Evolutionary conservation across 2,113 vertebrate species (phyloP), one percentile per base, ranked within the genome.

Genomic region (Megalops atlanticus): DNA sequence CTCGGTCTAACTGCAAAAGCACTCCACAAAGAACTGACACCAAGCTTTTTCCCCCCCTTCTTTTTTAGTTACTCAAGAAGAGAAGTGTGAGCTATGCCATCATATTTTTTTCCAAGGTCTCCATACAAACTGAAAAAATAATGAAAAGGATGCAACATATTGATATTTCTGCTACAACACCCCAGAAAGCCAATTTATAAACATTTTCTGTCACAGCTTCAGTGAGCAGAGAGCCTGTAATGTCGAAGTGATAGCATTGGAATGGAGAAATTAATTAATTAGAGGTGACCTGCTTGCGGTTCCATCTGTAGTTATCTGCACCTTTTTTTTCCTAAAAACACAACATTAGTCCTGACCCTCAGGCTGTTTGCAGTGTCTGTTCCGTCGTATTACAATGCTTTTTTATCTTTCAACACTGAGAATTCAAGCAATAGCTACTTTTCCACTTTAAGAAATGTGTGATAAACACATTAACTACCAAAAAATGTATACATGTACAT

Each of bases 241-340:
- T 64, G 54, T 64, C 54, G 31, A 64, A 64, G 54, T 64, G 54
- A 64, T 64, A 64, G 31, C n/a, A 31, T 21, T 31, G 54, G 31
- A 64, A 64, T 64, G 54, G 2, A n/a, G 54, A 64, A 64, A 64
- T 64, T 64, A 27, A 64, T 64, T 64, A 64, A 64, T 64, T 31
- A 64, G 54, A 27, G n/a, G 43, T 68, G 84, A 45, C 77, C 77
- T 69, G 49, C 71, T 69, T 36, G 83, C n/a, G 31, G 82, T 85
- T 85, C 81, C 78, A 79, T 82, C 54, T 73, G 73, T 81, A 79
- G 74, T 49, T 79, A 79, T 82, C 54, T 73, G 73, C 80, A 79
- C 72, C 58, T 79, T 54, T 74, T 78, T 80, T 70, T 43, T 81
- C 43, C 43, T n/a, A 4, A 21, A 64, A 64, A 64, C 24, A 52